Evolutionary conservation across 2,888 invertebrate species (phyloP).

Genomic region (Caenorhabditis becei): DNA sequence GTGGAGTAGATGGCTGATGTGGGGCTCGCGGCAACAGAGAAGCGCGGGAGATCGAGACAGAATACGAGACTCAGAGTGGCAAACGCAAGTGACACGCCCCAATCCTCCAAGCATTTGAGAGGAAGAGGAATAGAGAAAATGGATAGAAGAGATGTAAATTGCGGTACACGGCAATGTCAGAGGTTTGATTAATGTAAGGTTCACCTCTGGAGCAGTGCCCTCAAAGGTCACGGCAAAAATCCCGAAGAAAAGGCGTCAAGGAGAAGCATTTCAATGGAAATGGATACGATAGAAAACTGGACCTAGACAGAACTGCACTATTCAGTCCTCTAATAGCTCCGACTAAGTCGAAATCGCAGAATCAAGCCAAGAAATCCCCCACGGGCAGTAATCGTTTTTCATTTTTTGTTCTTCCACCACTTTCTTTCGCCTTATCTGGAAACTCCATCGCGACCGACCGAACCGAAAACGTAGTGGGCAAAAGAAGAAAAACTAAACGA

Average conservation of each 20-base stretch:
- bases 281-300: background rate
- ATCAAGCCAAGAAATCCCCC: background rate
- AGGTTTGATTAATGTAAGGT: constrained; percentile 45
- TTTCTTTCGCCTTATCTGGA: constrained; percentile 24
- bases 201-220: background rate
- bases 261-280: background rate
- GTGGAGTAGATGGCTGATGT: constrained; percentile 54
- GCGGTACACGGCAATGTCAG: constrained; percentile 44
- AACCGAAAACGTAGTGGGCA: constrained; percentile 12
- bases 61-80: constrained; percentile 57
- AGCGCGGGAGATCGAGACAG: constrained; percentile 57
- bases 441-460: constrained; percentile 40
- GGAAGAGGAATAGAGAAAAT: constrained; percentile 57
- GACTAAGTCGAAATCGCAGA: background rate
- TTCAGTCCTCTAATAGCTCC: too few relatives aligned
- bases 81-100: constrained; percentile 60
- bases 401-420: constrained; percentile 8
- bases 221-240: constrained; percentile 9
- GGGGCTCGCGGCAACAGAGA: constrained; percentile 60
- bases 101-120: constrained; percentile 53
- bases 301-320: background rate
- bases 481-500: constrained; percentile 11
- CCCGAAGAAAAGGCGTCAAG: background rate
- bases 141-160: constrained; percentile 42
- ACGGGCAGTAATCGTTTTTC: constrained; percentile 48